Evolutionary conservation across 2,797 vertebrate species (phyloP), one percentile per base, ranked within the genome.

Genomic region (Xenopus petersii): DNA sequence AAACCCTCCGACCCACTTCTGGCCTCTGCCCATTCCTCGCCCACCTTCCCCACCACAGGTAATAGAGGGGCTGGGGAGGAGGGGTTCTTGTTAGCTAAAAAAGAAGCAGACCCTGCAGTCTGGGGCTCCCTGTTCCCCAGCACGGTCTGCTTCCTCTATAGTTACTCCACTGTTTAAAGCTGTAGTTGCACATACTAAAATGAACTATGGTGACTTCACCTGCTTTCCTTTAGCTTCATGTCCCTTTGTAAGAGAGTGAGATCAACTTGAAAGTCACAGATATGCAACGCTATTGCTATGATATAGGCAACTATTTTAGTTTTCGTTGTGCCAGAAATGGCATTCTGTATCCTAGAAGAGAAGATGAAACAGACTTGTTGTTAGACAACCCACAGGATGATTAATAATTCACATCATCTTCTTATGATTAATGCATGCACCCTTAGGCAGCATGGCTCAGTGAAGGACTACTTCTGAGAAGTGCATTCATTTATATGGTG

Each of bases 161-260:
- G 26, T 26, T 26, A 26, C 26, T 2, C 26, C 26, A 26, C 26
- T 3, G 4, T 30, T 30, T 30, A 30, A 42, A 42, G 36, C 36
- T 42, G 3, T 42, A 9, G 1, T 42, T 42, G 36, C 6, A 42
- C 8, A 42, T 5, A 42, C 36, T 6, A 6, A 36, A 42, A 42
- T 42, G 0, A 42, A 1, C 36, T 5, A 42, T 42, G 36, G 36
- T 0, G 36, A 5, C 13, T 88, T 85, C 70, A 97, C 97, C 87
- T 96, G 74, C 80, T 88, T 73, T 98, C 94, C 0, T 87, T 87
- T 75, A 98, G 86, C 71, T 86, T 89, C 79, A 99, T 56, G 85
- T 98, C 97, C 5, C 92, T 90, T 82, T 98, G 95, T 73, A 99
- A 86, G 72, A 93, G 0, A 0, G 96, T 96, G 75, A 99, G 90